These are phyloP conservation scores for Orchesella cincta DNA, from an alignment of 1,140 invertebrate species.

Conservation along the genomic window DNA sequence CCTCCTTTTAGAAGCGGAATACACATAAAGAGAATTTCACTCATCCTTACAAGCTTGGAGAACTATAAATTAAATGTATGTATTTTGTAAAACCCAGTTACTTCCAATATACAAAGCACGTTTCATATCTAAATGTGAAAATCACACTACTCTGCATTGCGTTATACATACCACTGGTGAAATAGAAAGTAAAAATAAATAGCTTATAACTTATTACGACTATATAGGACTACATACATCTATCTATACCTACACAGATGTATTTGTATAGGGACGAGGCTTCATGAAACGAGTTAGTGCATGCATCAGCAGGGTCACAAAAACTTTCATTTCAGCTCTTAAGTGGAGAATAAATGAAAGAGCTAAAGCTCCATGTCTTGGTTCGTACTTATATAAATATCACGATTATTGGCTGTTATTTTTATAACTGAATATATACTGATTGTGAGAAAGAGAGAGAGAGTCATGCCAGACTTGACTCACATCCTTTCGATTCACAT, in stretches of 20 bases:
- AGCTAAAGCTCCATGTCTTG: no score
- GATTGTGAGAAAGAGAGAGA: neutral
- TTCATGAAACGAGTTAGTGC: no score
- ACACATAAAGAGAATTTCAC: neutral
- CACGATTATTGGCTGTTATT: neutral
- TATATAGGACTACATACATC: neutral
- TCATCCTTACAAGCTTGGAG: neutral
- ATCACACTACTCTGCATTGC: no score
- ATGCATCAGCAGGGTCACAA: neutral
- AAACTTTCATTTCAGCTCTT: neutral
- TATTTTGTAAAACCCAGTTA: neutral
- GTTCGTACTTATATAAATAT: neutral
- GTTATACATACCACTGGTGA: neutral
- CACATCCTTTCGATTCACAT: neutral
- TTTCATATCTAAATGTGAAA: no score
- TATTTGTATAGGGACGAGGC: no score
- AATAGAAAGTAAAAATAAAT: neutral
- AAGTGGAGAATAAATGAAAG: neutral
- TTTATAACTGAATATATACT: neutral
- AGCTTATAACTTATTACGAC: neutral
- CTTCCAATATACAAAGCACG: neutral
- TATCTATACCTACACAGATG: neutral
- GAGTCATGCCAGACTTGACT: neutral
- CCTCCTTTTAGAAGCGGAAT: neutral
- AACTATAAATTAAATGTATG: neutral